Evolutionary conservation across 2,113 vertebrate genomes (phyloP), one percentile per base, ranked within the genome.

Genomic region (Oplegnathus fasciatus): DNA sequence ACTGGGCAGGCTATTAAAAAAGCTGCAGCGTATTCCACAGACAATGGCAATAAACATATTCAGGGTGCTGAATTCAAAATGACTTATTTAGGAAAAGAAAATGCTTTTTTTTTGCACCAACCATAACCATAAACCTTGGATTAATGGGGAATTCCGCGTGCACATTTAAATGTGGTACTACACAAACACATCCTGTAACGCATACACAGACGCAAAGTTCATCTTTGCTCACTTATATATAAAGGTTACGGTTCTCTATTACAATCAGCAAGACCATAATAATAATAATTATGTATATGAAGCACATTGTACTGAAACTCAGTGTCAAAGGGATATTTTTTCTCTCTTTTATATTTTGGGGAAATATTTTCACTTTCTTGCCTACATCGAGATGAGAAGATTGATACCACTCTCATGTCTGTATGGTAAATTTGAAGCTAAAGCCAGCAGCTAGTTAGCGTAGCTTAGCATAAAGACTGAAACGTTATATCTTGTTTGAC

Each of bases 11-110:
- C 94, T 93, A 95, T 94, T 93, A 94, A 93, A 94, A 95, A 94
- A 91, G 89, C 94, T 89, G 89, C 87, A 86, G 84, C 93, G 92
- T 96, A 97, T 96, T 96, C 94, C 90, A 91, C 92, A 97, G 94
- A 96, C 92, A 93, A 94, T 96, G 94, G 88, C 93, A 94, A 94
- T 94, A 96, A 95, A 95, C 93, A 95, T 94, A 97, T 95, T 93
- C 95, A 95, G 95, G 94, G 93, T 95, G 85, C 91, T 86, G 91
- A 92, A 95, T 94, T 93, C 81, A 94, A 93, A 93, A 93, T 94
- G 91, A 92, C 91, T 93, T 93, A 93, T 96, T 94, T 94, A 93
- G 91, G 90, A 87, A 88, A 88, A 89, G 88, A 92, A 89, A 89
- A 84, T 89, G 85, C 71, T 84, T 83, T 79, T 83, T 88, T 88